phyloP scores from a whole-genome alignment of 2,113 vertebrate species.

The Nanger granti region DNA sequence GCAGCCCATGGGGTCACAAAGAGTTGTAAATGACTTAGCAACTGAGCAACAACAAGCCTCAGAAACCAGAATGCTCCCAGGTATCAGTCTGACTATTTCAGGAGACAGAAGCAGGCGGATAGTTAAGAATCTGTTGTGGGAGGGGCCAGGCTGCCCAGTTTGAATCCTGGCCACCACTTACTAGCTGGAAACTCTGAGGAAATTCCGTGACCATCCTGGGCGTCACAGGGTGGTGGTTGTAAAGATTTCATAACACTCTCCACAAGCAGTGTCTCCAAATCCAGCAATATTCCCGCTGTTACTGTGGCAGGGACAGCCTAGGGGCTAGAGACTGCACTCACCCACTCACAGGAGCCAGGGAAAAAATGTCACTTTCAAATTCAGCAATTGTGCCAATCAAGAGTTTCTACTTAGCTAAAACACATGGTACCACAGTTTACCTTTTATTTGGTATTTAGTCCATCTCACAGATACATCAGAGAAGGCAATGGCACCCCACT shows the following conservation, averaged over 20 bases:
- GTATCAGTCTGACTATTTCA: background rate
- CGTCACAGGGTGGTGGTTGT: background rate
- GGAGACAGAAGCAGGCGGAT: background rate
- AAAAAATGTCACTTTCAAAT: background rate
- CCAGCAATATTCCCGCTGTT: background rate
- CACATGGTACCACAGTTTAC: background rate
- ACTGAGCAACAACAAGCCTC: background rate
- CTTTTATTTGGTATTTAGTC: background rate
- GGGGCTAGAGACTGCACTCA: too few species aligned
- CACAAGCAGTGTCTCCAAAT: fast-evolving
- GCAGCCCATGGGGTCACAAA: background rate
- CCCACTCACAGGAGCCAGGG: background rate
- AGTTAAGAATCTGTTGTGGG: background rate
- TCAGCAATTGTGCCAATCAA: background rate
- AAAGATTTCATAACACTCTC: background rate
- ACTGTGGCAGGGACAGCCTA: background rate
- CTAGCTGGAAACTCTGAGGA: background rate
- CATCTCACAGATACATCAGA: background rate
- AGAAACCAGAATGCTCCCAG: background rate
- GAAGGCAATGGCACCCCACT: background rate
- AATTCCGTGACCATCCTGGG: background rate
- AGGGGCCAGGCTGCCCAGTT: background rate
- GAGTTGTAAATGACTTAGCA: background rate
- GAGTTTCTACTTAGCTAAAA: background rate
- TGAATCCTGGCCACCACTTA: background rate